phyloP scores from a whole-genome alignment of 2,888 invertebrate species.

The Noctua comes region DNA sequence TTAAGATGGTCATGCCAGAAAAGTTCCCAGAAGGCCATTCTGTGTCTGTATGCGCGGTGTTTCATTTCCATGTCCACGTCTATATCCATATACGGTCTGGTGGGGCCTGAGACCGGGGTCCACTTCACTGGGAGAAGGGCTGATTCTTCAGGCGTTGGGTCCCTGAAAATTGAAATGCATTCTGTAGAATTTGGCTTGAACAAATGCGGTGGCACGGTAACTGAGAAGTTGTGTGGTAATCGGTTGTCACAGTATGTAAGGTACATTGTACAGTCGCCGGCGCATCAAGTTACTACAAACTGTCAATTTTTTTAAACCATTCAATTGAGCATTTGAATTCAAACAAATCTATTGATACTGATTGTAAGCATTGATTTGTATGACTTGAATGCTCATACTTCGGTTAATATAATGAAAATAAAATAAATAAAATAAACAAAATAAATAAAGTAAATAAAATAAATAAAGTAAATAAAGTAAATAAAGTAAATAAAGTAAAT shows the following conservation, averaged over 20 bases:
- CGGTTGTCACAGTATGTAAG: background rate
- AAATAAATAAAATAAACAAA: no score
- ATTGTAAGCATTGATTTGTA: no score
- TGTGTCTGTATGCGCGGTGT: constrained; percentile 68
- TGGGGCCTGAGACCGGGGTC: constrained; percentile 64
- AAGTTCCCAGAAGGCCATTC: constrained; percentile 78
- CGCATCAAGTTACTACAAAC: no score
- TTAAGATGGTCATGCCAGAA: constrained; percentile 69
- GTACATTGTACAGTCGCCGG: no score
- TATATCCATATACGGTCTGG: constrained; percentile 74
- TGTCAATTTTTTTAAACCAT: background rate
- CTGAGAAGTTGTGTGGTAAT: background rate
- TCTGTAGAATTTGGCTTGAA: background rate
- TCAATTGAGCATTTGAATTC: background rate
- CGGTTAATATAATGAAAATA: no score
- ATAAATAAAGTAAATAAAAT: no score
- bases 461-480: no score
- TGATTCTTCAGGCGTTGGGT: constrained; percentile 75
- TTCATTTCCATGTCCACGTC: constrained; percentile 66
- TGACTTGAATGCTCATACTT: no score
- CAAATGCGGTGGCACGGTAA: background rate
- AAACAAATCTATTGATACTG: background rate
- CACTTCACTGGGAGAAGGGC: constrained; percentile 73
- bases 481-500: no score
- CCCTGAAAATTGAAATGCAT: constrained; percentile 67